phyloP scores from a whole-genome alignment of 92 coral and sea anemone species.

The Zoanthus gigantus region DNA sequence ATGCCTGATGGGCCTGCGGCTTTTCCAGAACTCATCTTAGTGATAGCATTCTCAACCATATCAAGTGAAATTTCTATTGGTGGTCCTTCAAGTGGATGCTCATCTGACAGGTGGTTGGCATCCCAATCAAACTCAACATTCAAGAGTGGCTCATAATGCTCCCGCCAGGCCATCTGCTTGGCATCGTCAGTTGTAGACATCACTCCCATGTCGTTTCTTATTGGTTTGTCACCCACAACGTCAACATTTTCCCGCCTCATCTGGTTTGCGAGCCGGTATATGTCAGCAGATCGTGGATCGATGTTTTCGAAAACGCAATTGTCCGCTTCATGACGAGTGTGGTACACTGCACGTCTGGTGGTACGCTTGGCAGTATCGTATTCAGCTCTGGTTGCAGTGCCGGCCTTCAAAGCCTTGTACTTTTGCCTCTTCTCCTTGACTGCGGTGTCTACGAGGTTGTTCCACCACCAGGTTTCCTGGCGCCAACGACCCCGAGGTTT shows the following conservation, averaged over 20 bases:
- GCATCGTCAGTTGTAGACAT: not conserved
- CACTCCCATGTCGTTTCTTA: constrained; percentile 35
- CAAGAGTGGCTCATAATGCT: too few species aligned
- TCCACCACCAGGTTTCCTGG: too few species aligned
- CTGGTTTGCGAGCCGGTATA: too few species aligned
- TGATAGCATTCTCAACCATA: too few species aligned
- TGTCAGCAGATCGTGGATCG: not conserved
- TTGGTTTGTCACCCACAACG: too few species aligned
- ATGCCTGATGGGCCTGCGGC: too few species aligned
- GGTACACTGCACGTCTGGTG: not conserved
- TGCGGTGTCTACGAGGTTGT: constrained; percentile 20
- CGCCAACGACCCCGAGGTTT: not conserved
- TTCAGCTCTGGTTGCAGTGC: not conserved
- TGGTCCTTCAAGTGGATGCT: not conserved
- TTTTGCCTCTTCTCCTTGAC: constrained; percentile 43
- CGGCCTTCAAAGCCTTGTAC: constrained; percentile 49
- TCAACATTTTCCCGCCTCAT: too few species aligned
- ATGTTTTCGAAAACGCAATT: constrained; percentile 3
- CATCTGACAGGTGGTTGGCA: too few species aligned
- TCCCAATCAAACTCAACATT: too few species aligned
- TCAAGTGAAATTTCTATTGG: not conserved
- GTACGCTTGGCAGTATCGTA: too few species aligned
- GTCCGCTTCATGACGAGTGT: constrained; percentile 35
- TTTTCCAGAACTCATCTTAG: too few species aligned
- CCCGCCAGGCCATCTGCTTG: too few species aligned